Percentiles rank a stretch among this genome's conserved stretches.
phyloP scores from a whole-genome alignment of 2,797 vertebrate genomes.

The Brachymystax lenok region DNA sequence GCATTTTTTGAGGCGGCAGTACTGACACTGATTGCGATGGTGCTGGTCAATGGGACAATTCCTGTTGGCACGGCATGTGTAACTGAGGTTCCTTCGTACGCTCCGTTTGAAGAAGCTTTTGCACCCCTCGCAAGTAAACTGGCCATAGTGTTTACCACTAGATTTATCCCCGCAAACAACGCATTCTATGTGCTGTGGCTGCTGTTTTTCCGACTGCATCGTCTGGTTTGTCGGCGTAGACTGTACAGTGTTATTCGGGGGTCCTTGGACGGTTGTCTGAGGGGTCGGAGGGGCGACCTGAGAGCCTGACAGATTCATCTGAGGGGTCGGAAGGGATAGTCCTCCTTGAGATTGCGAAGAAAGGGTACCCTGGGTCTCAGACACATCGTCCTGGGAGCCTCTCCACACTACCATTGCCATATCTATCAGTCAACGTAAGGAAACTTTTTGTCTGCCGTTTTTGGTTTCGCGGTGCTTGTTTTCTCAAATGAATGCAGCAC shows the following conservation, averaged over 20 bases:
- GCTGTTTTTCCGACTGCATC: constrained; percentile 90
- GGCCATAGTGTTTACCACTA: constrained; percentile 98
- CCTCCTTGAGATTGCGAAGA: constrained; percentile 96
- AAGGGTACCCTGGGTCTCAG: constrained; percentile 95
- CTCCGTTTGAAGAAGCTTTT: constrained; percentile 99
- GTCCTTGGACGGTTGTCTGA: constrained; percentile 94
- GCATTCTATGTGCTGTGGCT: constrained; percentile 96
- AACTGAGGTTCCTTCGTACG: constrained; percentile 97
- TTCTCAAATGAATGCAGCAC: constrained; percentile 41
- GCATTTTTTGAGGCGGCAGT: constrained; percentile 99
- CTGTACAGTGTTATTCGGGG: constrained; percentile 89
- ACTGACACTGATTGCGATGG: constrained; percentile 99
- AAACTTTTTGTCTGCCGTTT: constrained; percentile 96
- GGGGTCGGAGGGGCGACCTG: constrained; percentile 92
- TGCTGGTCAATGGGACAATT: constrained; percentile 99
- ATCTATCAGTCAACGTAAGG: constrained; percentile 97
- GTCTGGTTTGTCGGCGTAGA: constrained; percentile 90
- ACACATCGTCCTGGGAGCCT: constrained; percentile 99
- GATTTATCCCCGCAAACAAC: constrained; percentile 99
- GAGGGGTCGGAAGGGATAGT: constrained; percentile 80
- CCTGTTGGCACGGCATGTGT: constrained; percentile 99
- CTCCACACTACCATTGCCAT: constrained; percentile 99
- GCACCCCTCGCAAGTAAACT: constrained; percentile 99
- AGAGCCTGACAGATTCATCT: constrained; percentile 79
- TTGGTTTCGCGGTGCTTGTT: constrained; percentile 72